Conservation (phyloP, 2,888 invertebrate species). For the Heliconius sara region DNA sequence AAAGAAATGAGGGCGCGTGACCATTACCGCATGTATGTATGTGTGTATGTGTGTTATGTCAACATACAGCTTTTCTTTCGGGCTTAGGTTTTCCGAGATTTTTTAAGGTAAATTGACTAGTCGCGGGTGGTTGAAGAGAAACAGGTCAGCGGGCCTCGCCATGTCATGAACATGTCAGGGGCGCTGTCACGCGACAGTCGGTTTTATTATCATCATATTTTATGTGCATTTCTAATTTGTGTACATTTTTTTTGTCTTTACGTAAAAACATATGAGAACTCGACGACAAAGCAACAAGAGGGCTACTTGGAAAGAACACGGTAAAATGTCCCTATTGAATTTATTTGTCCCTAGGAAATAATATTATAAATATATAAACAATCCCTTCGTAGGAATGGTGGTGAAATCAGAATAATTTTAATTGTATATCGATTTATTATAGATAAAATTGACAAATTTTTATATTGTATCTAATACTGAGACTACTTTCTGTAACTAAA, state of each 20-base stretch:
- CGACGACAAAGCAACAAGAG: neutral
- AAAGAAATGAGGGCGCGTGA: constrained; percentile 71
- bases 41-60: constrained; percentile 69
- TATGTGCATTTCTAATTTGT: neutral
- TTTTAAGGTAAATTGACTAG: constrained; percentile 82
- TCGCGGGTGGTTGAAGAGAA: constrained; percentile 76
- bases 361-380: no score
- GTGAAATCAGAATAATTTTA: no score
- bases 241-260: neutral
- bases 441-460: no score
- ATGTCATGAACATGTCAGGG: constrained; percentile 80
- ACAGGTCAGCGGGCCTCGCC: constrained; percentile 79
- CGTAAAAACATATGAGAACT: neutral
- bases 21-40: constrained; percentile 66
- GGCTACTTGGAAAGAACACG: neutral
- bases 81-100: constrained; percentile 71
- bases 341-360: no score
- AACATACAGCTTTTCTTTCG: constrained; percentile 79
- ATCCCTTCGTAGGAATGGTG: no score
- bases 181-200: constrained; percentile 50
- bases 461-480: no score
- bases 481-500: no score
- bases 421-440: no score
- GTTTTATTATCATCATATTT: constrained; percentile 4
- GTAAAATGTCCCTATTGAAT: no score